phyloP scores from a whole-genome alignment of 2,113 vertebrate species.

The Chaenocephalus aceratus region DNA sequence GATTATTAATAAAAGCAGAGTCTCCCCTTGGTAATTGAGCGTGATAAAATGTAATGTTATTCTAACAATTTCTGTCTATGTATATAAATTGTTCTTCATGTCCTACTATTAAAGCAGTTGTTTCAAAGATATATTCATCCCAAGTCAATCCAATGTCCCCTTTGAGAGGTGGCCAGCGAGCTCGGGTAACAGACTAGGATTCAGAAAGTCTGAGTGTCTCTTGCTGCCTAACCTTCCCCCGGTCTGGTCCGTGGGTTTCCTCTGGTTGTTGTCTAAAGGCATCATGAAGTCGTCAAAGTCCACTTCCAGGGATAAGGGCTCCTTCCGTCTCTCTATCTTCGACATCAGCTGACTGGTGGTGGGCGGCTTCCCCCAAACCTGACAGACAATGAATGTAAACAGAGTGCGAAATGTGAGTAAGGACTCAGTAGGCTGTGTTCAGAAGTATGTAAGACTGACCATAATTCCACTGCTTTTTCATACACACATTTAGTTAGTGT shows the following conservation, averaged over 20 bases:
- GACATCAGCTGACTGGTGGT: conserved; percentile 84
- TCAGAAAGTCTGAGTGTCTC: conserved; percentile 12
- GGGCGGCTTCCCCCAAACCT: conserved; percentile 88
- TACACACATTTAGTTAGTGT: too few relatives aligned
- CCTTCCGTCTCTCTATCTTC: conserved; percentile 80
- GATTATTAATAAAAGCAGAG: neutral
- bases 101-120: conserved; percentile 4
- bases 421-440: too few relatives aligned
- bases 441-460: neutral
- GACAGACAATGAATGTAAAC: neutral
- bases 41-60: neutral
- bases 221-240: conserved; percentile 36
- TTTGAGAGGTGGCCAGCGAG: neutral
- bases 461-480: too few relatives aligned
- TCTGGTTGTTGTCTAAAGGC: conserved; percentile 85
- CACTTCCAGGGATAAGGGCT: conserved; percentile 76
- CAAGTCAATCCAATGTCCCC: neutral
- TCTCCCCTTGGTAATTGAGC: neutral
- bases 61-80: neutral
- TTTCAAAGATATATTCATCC: neutral
- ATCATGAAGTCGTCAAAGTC: conserved; percentile 86
- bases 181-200: neutral
- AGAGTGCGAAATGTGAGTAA: too few relatives aligned
- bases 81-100: neutral
- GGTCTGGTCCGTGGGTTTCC: conserved; percentile 67